These are phyloP conservation scores for Horisme vitalbata DNA, from an alignment of 2,888 invertebrate genomes.

Conservation along the genomic window DNA sequence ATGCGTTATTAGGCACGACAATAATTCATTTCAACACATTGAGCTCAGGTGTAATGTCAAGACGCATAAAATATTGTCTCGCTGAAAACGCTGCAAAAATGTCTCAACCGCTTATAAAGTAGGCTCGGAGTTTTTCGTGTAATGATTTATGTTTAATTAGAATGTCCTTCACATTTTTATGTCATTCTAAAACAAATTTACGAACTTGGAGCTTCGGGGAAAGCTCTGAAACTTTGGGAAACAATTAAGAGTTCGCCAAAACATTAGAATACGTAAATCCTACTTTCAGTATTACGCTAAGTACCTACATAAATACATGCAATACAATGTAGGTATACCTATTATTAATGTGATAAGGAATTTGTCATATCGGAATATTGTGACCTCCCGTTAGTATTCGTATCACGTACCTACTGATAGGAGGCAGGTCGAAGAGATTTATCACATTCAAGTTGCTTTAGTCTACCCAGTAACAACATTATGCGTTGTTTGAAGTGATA, in stretches of 20 bases:
- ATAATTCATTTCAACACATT: slow-evolving; percentile 64
- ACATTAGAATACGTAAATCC: slow-evolving; percentile 41
- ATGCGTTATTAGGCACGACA: slow-evolving; percentile 36
- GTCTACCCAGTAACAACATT: slow-evolving; percentile 23
- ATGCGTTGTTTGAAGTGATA: slow-evolving; percentile 14
- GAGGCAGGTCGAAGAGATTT: slow-evolving; percentile 47
- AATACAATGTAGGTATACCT: slow-evolving; percentile 33
- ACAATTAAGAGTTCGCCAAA: slow-evolving; percentile 49
- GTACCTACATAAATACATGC: slow-evolving; percentile 15
- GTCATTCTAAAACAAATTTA: slow-evolving; percentile 56
- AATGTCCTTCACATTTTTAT: slow-evolving; percentile 63
- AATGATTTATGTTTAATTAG: slow-evolving; percentile 77
- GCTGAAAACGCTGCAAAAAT: slow-evolving; percentile 60
- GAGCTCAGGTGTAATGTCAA: slow-evolving; percentile 66
- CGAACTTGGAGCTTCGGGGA: slow-evolving; percentile 46
- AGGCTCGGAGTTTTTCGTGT: slow-evolving; percentile 58
- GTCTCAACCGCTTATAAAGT: slow-evolving; percentile 58
- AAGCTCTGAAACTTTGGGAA: slow-evolving; percentile 49
- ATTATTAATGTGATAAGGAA: slow-evolving; percentile 44
- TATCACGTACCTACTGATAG: slow-evolving; percentile 49
- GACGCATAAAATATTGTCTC: slow-evolving; percentile 69
- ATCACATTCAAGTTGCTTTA: slow-evolving; percentile 35
- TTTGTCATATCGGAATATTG: slow-evolving; percentile 41
- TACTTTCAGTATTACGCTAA: slow-evolving; percentile 30
- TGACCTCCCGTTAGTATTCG: slow-evolving; percentile 52